Evolutionary conservation across 2,113 vertebrate genomes (phyloP), one percentile per base, ranked within the genome.

Genomic region (Eleginops maclovinus): DNA sequence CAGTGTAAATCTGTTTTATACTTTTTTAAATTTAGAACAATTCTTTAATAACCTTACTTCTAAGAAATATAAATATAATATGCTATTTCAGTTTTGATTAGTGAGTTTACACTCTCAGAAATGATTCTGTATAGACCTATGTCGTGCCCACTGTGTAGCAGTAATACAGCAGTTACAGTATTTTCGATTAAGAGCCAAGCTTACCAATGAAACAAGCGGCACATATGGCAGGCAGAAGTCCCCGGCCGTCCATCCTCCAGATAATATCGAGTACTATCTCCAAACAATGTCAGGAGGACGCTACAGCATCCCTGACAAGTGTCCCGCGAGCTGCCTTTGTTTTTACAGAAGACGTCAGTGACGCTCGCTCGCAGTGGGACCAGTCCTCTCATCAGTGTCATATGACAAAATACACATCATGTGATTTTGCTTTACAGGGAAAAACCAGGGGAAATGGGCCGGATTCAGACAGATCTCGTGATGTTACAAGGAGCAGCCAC

Each of bases 351-450:
- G 61, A 68, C 59, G 75, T 11, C 58, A 11, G 65, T 21, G 71
- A 56, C 59, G 70, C 62, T 72, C 59, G 28, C 15, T 51, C 49
- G 46, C 66, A 6, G 54, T 26, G 40, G 79, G 84, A 61, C 74
- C 77, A 44, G 43, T 79, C 67, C 55, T 68, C 74, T 89, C 86
- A 84, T 91, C 88, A 72, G 85, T 78, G 89, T 94, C 94, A 93
- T 89, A 88, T 93, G 93, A 94, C 93, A 91, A 87, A 86, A 85
- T 67, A 65, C 49, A 54, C 76, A 92, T 93, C 94, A 94, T 93
- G 94, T 95, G 94, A 94, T 90, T 92, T 79, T 80, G 84, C 91
- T 93, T 92, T 87, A 65, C 61, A 58, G 44, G 47, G 50, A 36
- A 82, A 84, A 79, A 51, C 21, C 26, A 50, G 73, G 72, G 13